Evolutionary conservation across 2,797 vertebrate species (phyloP), one percentile per base, ranked within the genome.

Genomic region (Tachyglossus aculeatus): DNA sequence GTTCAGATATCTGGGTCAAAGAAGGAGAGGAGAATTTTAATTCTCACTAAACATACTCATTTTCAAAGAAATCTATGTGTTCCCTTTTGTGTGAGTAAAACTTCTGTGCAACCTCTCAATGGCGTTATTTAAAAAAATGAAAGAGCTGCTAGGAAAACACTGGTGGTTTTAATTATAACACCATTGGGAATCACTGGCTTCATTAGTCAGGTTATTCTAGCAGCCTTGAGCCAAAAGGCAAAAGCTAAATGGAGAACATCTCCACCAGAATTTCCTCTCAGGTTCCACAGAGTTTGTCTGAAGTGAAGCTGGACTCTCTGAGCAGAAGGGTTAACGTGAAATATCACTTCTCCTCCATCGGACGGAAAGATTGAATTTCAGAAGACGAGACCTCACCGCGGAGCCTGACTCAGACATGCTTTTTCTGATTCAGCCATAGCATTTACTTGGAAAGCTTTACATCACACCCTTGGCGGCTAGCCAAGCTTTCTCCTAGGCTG

Each of bases 391-490:
- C 71, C 77, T 84, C 83, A 60, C 43, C 76, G 71, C 71, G 31
- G 61, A 79, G 83, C 65, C 77, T 88, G 79, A 87, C 76, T 90
- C 80, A 86, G 86, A 82, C 67, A 67, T 48, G 71, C 76, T 88
- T 91, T 87, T 85, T 87, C 79, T 87, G 87, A 88, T 91, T 90
- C 89, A 89, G 67, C 86, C 82, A 69, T 70, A 84, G 82, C 57
- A 77, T 86, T 91, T 83, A 85, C 82, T 84, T 89, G 81, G 83
- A 92, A 90, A 89, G 75, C 71, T 89, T 85, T 86, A 86, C 81
- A 80, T 92, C 88, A 90, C 79, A 85, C 78, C 85, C 90, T 88
- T 89, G 90, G 88, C 89, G 77, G 81, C 67, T 50, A 82, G 86
- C 82, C 88, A 90, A 79, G 59, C 79, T 90, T 86, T 90, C 89